Evolutionary conservation across 2,797 vertebrate species (phyloP), one percentile per base, ranked within the genome.

Genomic region (Peromyscus melanophrys): DNA sequence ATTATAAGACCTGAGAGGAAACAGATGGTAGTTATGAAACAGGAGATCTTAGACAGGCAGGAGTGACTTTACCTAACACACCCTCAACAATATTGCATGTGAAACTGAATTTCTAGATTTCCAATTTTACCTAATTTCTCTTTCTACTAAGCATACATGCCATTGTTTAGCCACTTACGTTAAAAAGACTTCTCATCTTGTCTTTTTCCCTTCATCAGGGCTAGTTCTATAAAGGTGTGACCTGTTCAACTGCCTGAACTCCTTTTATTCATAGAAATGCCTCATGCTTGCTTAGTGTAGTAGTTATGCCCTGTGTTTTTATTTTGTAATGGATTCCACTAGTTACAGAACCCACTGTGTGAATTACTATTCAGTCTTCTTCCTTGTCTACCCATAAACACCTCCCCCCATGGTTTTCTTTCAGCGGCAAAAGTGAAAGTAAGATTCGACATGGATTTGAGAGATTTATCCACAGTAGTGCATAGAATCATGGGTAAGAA

Each of bases 31-130:
- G 37, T n/a, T 1, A 87, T 55, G 17, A 19, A 93, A 95, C 49
- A 52, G 81, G 67, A 46, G 37, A 75, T 96, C 16, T 78, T 85
- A 83, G 80, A 69, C 16, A 76, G n/a, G 34, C 37, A 87, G 31
- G 67, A 61, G 78, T 37, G 76, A 43, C 81, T 4, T 19, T 49
- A 88, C 5, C 14, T 9, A 77, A 85, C 21, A 71, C 16, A 31
- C 49, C 4, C 23, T 43, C 27, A 43, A 16, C 29, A 6, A 59
- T 52, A 23, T 10, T 16, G 17, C 1, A n/a, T 46, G 43, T 73
- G 49, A 63, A n/a, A n/a, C 4, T 9, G 29, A 95, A 55, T 55
- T 69, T 52, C 4, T 63, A 80, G 7, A 43, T 57, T 61, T 69
- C 13, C 57, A 78, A n/a, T 6, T 49, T 73, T 52, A 9, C 3